Conservation (phyloP, 2,113 vertebrate genomes). For the Scomber colias region DNA sequence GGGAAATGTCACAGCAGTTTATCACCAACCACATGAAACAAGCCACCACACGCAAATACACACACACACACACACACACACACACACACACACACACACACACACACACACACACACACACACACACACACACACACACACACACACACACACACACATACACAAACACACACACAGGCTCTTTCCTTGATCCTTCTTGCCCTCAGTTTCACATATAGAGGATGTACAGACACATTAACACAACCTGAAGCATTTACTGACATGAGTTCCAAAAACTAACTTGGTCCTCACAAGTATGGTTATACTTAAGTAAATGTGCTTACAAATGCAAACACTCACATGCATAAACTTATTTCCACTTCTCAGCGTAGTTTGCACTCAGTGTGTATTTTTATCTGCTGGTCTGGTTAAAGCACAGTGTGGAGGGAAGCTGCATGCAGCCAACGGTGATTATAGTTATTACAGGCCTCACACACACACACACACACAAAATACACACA, state of each 20-base stretch:
- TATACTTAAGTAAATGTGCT: constrained; percentile 35
- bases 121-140: constrained; percentile 16
- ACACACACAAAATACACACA: constrained; percentile 31
- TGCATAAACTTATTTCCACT: constrained; percentile 63
- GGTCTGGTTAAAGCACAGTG: constrained; percentile 75
- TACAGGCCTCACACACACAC: constrained; percentile 64
- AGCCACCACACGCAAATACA: constrained; percentile 45
- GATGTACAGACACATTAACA: constrained; percentile 8
- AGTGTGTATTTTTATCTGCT: constrained; percentile 78
- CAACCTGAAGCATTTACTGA: constrained; percentile 18
- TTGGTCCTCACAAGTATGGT: constrained; percentile 2
- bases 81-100: constrained; percentile 9
- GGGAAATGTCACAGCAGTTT: constrained; percentile 79
- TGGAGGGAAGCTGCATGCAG: constrained; percentile 76
- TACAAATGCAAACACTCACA: constrained; percentile 56
- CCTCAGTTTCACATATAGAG: background rate
- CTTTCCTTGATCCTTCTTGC: background rate
- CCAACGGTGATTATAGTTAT: constrained; percentile 84
- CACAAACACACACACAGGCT: background rate
- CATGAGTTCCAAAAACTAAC: constrained; percentile 6
- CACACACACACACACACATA: constrained; percentile 3
- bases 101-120: background rate
- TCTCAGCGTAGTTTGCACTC: constrained; percentile 58
- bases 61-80: constrained; percentile 12
- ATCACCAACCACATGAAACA: constrained; percentile 79